These are phyloP conservation scores for Amphimallon solstitiale DNA, from an alignment of 2,888 invertebrate species.

Conservation along the genomic window DNA sequence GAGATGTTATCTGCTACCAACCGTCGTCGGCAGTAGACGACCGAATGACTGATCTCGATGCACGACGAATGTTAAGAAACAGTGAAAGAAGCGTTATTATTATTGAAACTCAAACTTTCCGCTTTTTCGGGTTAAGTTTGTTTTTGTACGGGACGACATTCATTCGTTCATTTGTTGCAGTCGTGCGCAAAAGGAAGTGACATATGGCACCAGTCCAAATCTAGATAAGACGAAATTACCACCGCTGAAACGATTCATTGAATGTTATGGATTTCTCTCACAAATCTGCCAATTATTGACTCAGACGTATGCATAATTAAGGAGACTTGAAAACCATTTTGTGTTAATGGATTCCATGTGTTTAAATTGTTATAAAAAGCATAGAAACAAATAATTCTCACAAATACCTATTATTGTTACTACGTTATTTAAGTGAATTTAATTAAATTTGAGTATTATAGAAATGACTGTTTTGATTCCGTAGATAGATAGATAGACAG, in stretches of 20 bases:
- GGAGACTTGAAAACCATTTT: no score
- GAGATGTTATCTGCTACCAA: conserved; percentile 47
- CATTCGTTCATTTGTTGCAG: conserved; percentile 9
- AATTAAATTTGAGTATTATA: no score
- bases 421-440: no score
- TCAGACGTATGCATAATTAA: no score
- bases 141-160: conserved; percentile 26
- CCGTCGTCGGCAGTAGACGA: conserved; percentile 43
- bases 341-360: no score
- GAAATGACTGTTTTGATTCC: no score
- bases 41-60: conserved; percentile 45
- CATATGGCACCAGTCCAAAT: conserved; percentile 22
- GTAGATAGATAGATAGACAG: no score
- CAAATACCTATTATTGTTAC: no score
- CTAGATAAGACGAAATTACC: conserved; percentile 6
- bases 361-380: no score
- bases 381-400: no score
- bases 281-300: neutral
- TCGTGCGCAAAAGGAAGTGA: conserved; percentile 7
- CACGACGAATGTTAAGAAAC: conserved; percentile 38
- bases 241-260: neutral
- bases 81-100: conserved; percentile 40
- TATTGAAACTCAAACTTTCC: conserved; percentile 37
- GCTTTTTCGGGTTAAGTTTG: conserved; percentile 37
- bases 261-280: neutral